A percentile compares a stretch with the other conserved stretches of the same genome.
Evolutionary conservation across 1,140 invertebrate genomes (phyloP).

Genomic region (Vanessa tameamea): DNA sequence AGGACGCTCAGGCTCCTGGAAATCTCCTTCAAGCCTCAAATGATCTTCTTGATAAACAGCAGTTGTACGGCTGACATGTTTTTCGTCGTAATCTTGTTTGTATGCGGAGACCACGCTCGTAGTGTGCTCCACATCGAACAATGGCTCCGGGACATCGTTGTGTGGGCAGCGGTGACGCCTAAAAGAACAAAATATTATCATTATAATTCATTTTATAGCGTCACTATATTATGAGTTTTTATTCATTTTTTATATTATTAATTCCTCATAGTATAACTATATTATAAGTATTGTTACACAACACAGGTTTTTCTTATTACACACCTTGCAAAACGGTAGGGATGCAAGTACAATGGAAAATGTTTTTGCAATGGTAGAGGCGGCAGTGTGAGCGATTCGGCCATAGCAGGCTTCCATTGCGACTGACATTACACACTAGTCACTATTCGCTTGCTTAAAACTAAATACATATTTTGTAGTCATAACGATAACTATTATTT

Average conservation of each 20-base stretch:
- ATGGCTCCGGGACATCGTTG: slow-evolving; percentile 82
- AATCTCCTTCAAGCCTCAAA: slow-evolving; percentile 81
- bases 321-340: slow-evolving; percentile 68
- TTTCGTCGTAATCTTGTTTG: slow-evolving; percentile 84
- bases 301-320: neutral
- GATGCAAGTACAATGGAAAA: slow-evolving; percentile 63
- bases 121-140: slow-evolving; percentile 81
- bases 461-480: neutral
- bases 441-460: neutral
- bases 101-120: slow-evolving; percentile 84
- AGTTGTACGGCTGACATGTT: slow-evolving; percentile 81
- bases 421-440: neutral
- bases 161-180: slow-evolving; percentile 85
- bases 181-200: slow-evolving; percentile 53
- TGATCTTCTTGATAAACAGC: slow-evolving; percentile 82
- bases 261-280: too few species aligned
- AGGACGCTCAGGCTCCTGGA: slow-evolving; percentile 67
- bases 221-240: too few species aligned
- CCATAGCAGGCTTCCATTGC: slow-evolving; percentile 53
- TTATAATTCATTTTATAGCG: neutral
- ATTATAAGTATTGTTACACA: too few species aligned
- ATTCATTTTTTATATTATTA: too few species aligned
- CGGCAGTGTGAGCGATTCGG: slow-evolving; percentile 64
- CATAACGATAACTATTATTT: neutral
- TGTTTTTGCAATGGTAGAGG: slow-evolving; percentile 59